Evolutionary conservation across 2,888 invertebrate species (phyloP).

Genomic region (Metalampra italica): DNA sequence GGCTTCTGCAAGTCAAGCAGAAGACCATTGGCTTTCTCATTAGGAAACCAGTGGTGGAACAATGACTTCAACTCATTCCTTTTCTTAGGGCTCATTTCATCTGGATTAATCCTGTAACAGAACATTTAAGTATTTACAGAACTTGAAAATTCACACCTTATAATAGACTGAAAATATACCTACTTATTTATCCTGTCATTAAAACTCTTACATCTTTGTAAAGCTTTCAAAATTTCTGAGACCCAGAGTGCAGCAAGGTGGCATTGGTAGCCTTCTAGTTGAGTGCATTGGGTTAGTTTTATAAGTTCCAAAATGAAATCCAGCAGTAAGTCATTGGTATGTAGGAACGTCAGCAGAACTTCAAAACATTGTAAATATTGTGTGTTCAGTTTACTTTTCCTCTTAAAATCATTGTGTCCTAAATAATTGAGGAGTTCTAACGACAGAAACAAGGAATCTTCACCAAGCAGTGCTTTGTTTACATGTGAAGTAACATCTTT

Average conservation of each 20-base stretch:
- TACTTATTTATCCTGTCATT: conserved; percentile 42
- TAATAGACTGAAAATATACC: conserved; percentile 15
- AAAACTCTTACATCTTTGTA: conserved; percentile 56
- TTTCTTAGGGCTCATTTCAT: conserved; percentile 31
- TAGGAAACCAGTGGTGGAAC: conserved; percentile 62
- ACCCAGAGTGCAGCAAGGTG: conserved; percentile 75
- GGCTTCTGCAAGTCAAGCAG: conserved; percentile 52
- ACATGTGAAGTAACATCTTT: conserved; percentile 31
- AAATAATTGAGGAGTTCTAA: conserved; percentile 46
- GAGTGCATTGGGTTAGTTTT: conserved; percentile 47
- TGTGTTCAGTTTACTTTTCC: conserved; percentile 32
- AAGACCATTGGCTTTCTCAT: conserved; percentile 42
- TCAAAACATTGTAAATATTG: conserved; percentile 72
- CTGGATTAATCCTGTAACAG: conserved; percentile 38
- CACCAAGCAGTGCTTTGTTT: conserved; percentile 46
- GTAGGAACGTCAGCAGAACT: conserved; percentile 70
- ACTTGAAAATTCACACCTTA: too few species aligned
- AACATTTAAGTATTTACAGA: not conserved
- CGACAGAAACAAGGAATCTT: conserved; percentile 57
- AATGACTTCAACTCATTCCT: conserved; percentile 47
- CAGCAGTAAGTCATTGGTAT: conserved; percentile 68
- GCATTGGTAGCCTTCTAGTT: conserved; percentile 39
- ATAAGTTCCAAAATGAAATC: conserved; percentile 65
- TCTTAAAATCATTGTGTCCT: conserved; percentile 33
- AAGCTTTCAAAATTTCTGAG: conserved; percentile 63